phyloP scores from a whole-genome alignment of 2,888 invertebrate genomes.

The Allacma fusca region DNA sequence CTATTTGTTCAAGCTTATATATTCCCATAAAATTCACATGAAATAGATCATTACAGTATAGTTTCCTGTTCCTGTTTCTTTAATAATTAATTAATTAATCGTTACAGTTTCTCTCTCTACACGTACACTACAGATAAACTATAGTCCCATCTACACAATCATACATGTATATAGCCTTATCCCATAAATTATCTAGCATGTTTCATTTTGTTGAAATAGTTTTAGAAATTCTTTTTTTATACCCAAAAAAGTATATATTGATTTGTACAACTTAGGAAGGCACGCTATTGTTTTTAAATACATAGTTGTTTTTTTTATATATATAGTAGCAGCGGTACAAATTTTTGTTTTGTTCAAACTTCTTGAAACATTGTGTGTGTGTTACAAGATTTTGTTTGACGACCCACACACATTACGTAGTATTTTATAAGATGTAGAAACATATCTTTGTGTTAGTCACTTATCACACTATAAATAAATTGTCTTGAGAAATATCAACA shows the following conservation, averaged over 20 bases:
- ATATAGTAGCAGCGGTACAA: neutral
- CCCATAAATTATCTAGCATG: neutral
- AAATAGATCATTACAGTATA: no score
- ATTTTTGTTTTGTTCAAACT: neutral
- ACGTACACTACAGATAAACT: neutral
- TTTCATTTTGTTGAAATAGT: neutral
- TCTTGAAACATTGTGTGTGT: neutral
- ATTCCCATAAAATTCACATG: no score
- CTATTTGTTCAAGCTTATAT: neutral
- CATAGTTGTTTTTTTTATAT: neutral
- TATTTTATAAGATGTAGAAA: no score
- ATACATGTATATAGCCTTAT: no score
- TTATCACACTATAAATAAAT: no score
- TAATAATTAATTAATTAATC: no score
- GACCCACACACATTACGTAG: no score
- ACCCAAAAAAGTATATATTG: conserved; percentile 13
- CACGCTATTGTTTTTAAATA: conserved; percentile 45
- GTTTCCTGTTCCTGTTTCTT: no score
- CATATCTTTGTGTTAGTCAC: no score
- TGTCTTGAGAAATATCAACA: no score
- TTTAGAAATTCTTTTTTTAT: neutral
- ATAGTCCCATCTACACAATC: no score
- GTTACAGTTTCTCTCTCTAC: no score
- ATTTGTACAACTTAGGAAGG: conserved; percentile 60
- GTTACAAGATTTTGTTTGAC: neutral